Evolutionary conservation across 1,140 invertebrate genomes (phyloP), one percentile per base, ranked within the genome.

Genomic region (Armadillidium nasatum): DNA sequence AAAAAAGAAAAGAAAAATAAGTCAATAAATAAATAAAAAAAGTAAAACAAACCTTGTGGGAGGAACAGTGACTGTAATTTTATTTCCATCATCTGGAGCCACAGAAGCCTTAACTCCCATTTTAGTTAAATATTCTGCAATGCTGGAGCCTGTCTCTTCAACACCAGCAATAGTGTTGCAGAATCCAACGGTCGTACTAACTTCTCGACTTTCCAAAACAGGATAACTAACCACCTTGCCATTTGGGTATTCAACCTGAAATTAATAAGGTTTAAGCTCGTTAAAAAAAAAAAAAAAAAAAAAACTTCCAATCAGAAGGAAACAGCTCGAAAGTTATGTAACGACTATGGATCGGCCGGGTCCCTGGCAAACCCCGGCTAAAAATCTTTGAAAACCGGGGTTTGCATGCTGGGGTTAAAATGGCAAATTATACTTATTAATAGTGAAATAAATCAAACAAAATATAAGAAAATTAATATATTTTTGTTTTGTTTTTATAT

Each of bases 91-190:
- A 9, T 86, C 83, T 60, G 82, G 73, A 74, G 11, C 82, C 75
- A 21, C 83, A 0, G 43, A 82, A 0, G 92, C 87, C 82, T 89
- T 86, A n/a, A 98, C 86, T 81, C 93, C 94, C 97, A 99, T 98
- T 82, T 90, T 90, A 0, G 90, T 92, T 44, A 99, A 84, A 50
- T 96, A 86, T n/a, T 87, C 84, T 0, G 91, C 91, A 78, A 98
- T 87, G 68, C 89, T 85, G 10, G 90, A 86, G 0, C 90, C 87
- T n/a, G 84, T 85, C 83, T 91, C 88, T 44, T 50, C 69, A 23
- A 78, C 77, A 69, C 79, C 79, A 7, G 76, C 75, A 15, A 80
- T 71, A 7, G 72, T 73, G 33, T 80, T 80, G 72, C 79, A 80
- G 22, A 78, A 80, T 11, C 44, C 13, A 33, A 78, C 79, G 33